Percentiles rank a stretch among this genome's conserved stretches.
Conservation (phyloP, 1,140 invertebrate species). For the Pseudomyrmex gracilis region DNA sequence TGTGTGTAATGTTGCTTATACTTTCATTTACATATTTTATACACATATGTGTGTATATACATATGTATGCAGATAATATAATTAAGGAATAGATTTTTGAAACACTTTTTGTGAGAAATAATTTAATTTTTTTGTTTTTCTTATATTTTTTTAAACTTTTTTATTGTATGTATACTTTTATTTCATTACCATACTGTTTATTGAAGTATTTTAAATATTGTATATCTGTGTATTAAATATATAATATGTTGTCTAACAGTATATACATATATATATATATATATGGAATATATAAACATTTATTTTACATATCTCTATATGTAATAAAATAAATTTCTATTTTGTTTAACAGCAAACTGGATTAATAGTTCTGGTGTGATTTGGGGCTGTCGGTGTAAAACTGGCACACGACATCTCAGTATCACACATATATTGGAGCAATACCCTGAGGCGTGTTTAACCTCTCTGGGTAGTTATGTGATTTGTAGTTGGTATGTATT, state of each 20-base stretch:
- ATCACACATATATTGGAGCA: conserved; percentile 77
- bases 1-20: no score
- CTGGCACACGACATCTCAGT: conserved; percentile 78
- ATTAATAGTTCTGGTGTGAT: conserved; percentile 81
- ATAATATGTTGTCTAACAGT: background rate
- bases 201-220: background rate
- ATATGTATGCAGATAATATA: background rate
- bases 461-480: conserved; percentile 85
- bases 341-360: conserved; percentile 76
- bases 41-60: background rate
- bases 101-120: background rate
- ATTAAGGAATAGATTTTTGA: background rate
- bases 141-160: no score
- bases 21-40: background rate
- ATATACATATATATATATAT: background rate
- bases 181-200: no score
- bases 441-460: conserved; percentile 82
- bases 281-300: background rate
- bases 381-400: conserved; percentile 78
- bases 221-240: background rate
- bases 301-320: background rate
- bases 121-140: no score
- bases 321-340: conserved; percentile 26
- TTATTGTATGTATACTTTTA: no score
- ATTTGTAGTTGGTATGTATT: conserved; percentile 84